phyloP scores from a whole-genome alignment of 2,113 vertebrate species.

The Speoplatyrhinus poulsoni region DNA sequence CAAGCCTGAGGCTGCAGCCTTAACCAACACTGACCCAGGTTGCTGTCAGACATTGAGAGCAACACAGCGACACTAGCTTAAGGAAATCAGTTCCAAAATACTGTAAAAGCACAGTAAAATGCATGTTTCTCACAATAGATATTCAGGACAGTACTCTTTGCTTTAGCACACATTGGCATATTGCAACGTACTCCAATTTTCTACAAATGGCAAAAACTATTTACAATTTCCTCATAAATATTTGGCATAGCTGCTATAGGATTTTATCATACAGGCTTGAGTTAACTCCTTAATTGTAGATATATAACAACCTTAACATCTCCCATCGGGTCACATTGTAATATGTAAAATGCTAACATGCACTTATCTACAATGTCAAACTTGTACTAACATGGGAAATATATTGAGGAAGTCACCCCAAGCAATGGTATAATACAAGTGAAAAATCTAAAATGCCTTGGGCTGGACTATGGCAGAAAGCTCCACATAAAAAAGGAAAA shows the following conservation, averaged over 20 bases:
- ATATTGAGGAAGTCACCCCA: conserved; percentile 12
- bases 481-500: conserved; percentile 2
- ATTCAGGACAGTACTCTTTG: no score
- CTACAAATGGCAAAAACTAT: no score
- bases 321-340: no score
- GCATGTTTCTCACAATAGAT: no score
- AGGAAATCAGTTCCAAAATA: no score
- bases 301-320: conserved; percentile 8
- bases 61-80: not conserved
- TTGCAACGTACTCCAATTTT: no score
- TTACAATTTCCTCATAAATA: not conserved
- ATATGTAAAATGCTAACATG: no score
- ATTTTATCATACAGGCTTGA: conserved; percentile 7
- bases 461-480: conserved; percentile 12
- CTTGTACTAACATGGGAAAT: conserved; percentile 27
- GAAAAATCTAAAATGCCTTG: conserved; percentile 24
- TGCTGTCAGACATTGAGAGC: conserved; percentile 32
- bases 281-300: conserved; percentile 26
- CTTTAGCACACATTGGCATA: no score
- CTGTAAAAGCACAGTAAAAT: no score
- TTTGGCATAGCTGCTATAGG: conserved; percentile 2
- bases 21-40: conserved; percentile 22
- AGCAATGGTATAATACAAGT: conserved; percentile 28
- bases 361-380: conserved; percentile 36
- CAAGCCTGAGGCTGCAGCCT: conserved; percentile 23